A percentile compares a stretch with the other conserved stretches of the same genome.
Conservation (phyloP, 64 coral and sea anemone species). For the Astreopora myriophthalma region DNA sequence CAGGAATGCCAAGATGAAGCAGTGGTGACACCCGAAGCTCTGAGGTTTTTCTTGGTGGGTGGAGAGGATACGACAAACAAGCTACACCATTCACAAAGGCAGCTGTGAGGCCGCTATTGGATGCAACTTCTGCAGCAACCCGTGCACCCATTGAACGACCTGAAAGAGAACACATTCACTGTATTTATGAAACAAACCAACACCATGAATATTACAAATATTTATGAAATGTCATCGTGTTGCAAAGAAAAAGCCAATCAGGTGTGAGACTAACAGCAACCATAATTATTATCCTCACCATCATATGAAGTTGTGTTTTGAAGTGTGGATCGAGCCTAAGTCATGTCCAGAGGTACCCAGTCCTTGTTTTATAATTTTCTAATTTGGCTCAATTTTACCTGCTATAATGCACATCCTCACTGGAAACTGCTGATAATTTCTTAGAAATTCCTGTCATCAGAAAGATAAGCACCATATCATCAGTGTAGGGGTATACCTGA, state of each 20-base stretch:
- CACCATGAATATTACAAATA: no score
- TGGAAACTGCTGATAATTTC: conserved; percentile 71
- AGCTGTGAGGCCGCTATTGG: conserved; percentile 72
- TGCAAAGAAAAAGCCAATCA: no score
- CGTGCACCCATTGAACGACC: conserved; percentile 96
- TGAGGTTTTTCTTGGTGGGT: conserved; percentile 72
- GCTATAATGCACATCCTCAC: conserved; percentile 90
- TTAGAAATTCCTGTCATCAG: conserved; percentile 69
- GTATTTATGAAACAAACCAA: no score
- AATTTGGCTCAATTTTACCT: conserved; percentile 36
- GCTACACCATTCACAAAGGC: conserved; percentile 92
- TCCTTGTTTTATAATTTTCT: no score
- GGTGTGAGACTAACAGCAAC: no score
- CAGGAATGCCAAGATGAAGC: conserved; percentile 88
- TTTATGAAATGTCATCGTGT: no score
- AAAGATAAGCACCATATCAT: background rate
- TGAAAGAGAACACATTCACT: background rate
- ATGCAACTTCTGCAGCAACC: conserved; percentile 94
- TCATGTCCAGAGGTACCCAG: no score
- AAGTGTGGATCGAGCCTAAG: no score
- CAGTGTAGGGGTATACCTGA: no score
- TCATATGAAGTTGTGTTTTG: no score
- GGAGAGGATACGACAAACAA: conserved; percentile 95
- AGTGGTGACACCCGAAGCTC: conserved; percentile 86
- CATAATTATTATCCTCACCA: no score